A percentile compares a stretch with the other conserved stretches of the same genome.
Conservation (phyloP, 2,888 invertebrate genomes). For the Deroplatys truncata region DNA sequence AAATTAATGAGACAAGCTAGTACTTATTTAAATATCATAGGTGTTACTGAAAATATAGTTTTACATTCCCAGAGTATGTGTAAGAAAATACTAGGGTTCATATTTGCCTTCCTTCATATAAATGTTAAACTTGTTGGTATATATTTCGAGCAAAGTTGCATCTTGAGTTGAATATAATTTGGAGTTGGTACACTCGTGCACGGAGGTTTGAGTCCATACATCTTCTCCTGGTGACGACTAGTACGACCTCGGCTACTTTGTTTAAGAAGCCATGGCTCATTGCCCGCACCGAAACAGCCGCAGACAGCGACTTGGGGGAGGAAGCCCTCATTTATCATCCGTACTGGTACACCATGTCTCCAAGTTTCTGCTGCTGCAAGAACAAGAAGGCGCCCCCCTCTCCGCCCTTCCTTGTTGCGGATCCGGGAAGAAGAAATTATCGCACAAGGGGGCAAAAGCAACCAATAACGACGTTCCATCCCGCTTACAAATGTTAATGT, state of each 20-base stretch:
- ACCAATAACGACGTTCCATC: not conserved
- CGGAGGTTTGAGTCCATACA: not conserved
- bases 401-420: not conserved
- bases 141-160: too few species aligned
- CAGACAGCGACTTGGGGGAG: not conserved
- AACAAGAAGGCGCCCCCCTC: not conserved
- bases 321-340: slow-evolving; percentile 8
- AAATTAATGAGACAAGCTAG: too few species aligned
- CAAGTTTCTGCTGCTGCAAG: not conserved
- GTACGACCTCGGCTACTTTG: not conserved
- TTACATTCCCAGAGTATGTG: too few species aligned
- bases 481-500: not conserved
- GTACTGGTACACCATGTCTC: not conserved
- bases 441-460: not conserved
- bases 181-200: not conserved
- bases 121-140: too few species aligned
- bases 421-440: not conserved
- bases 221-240: not conserved
- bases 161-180: too few species aligned
- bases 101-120: too few species aligned
- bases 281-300: slow-evolving; percentile 8
- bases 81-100: too few species aligned
- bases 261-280: slow-evolving; percentile 12
- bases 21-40: too few species aligned
- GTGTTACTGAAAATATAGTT: too few species aligned